These are phyloP conservation scores for Antigone vipio DNA, from an alignment of 2,113 vertebrate species.

Conservation along the genomic window DNA sequence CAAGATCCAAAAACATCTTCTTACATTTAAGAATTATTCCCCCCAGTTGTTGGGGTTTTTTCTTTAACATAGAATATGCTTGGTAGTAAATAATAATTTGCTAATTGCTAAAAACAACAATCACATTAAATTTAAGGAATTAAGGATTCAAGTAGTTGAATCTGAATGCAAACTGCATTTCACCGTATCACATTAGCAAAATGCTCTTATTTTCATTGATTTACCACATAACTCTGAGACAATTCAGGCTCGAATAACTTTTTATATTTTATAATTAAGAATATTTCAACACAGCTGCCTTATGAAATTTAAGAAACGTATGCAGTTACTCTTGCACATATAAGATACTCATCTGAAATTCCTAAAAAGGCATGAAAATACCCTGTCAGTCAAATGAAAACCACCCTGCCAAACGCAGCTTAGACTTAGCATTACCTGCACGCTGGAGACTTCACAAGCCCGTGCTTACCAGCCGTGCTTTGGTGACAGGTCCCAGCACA, in stretches of 20 bases:
- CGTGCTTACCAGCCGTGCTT: neutral
- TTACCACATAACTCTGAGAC: neutral
- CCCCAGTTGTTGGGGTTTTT: neutral
- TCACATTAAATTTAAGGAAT: neutral
- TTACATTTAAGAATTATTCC: neutral
- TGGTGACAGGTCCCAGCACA: neutral
- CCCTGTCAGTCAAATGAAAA: neutral
- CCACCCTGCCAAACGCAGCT: neutral
- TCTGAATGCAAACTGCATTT: neutral
- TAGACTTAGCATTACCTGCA: neutral
- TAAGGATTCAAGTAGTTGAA: neutral
- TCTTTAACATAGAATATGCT: neutral
- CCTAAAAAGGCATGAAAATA: neutral
- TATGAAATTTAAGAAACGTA: neutral
- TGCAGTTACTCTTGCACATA: neutral
- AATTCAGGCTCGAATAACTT: neutral
- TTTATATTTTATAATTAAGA: neutral
- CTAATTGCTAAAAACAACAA: neutral
- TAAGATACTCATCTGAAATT: neutral
- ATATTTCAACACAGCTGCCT: neutral
- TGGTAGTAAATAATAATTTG: neutral
- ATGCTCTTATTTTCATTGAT: neutral
- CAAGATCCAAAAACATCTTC: neutral
- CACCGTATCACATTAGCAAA: neutral
- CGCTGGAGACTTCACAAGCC: neutral